Evolutionary conservation across 2,888 invertebrate genomes (phyloP), one percentile per base, ranked within the genome.

Genomic region (Odontomyia ornata): DNA sequence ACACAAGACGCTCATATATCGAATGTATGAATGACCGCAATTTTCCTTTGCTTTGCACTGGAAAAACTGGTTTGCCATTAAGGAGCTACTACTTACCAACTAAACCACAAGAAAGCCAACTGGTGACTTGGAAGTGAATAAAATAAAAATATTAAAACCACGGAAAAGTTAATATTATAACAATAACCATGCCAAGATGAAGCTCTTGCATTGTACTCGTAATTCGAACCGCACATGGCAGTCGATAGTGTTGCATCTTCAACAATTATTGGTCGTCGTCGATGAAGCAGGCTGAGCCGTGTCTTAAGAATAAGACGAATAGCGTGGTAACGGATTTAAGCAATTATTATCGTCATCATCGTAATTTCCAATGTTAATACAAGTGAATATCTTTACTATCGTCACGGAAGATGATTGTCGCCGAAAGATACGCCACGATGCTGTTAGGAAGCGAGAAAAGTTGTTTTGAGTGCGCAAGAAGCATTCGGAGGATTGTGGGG

Each of bases 21-120:
- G 69, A 69, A 69, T 69, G 69, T 46, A 73, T 57, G 57, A 57
- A 57, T 73, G 73, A 73, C 73, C 73, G 73, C 73, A 73, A 73
- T 73, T 73, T 47, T 60, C 60, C 36, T 4, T 36, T 25, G 28
- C 27, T 21, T 5, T 9, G 18, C 27, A 30, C 18, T 30, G 67
- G 46, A 57, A 73, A 36, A 73, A 73, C 73, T 36, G 57, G 73
- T 73, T 57, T 30, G 28, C 25, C 47, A 52, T 1, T n/a, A 25
- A 52, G 25, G 1, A 64, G 5, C 18, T 36, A 3, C 36, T 36
- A n/a, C n/a, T n/a, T n/a, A n/a, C n/a, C 25, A 30, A 64, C 11
- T 28, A 28, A 71, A 71, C 71, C 71, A 27, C 71, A 71, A 28
- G 5, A 64, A 64, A 64, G 64, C n/a, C 27, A 28, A 64, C 64